A percentile compares a stretch with the other conserved stretches of the same genome.
Evolutionary conservation across 1,140 invertebrate genomes (phyloP).

Genomic region (Euglossa dilemma): DNA sequence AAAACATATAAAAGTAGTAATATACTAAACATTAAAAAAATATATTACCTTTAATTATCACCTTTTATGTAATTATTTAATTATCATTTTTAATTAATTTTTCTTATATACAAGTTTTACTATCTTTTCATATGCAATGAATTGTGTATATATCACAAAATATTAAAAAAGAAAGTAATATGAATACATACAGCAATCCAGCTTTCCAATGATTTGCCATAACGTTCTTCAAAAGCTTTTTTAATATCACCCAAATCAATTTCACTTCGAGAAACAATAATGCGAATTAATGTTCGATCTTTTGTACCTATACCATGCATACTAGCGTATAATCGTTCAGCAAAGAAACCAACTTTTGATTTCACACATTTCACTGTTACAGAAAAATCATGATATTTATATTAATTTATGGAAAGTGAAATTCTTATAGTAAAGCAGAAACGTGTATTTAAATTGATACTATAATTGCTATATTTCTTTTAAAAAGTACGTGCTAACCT

Average conservation of each 20-base stretch:
- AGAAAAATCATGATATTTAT: slow-evolving; percentile 33
- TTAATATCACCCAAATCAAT: slow-evolving; percentile 96
- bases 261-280: slow-evolving; percentile 95
- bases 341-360: slow-evolving; percentile 96
- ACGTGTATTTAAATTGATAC: neutral
- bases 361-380: slow-evolving; percentile 92
- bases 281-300: slow-evolving; percentile 94
- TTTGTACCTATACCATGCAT: slow-evolving; percentile 96
- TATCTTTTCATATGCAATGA: no score
- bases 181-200: slow-evolving; percentile 90
- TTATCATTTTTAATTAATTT: neutral
- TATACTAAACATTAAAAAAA: slow-evolving; percentile 1
- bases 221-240: slow-evolving; percentile 92
- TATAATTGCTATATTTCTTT: no score
- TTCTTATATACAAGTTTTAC: no score
- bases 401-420: neutral
- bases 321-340: slow-evolving; percentile 93
- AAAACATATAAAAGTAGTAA: slow-evolving; percentile 79
- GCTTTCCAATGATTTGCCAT: slow-evolving; percentile 91
- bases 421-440: neutral
- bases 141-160: neutral
- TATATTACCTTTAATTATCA: neutral
- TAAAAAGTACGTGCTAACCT: slow-evolving; percentile 80
- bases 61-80: no score
- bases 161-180: neutral